phyloP scores from a whole-genome alignment of 2,888 invertebrate genomes.

The Ganaspis brasiliensis region DNA sequence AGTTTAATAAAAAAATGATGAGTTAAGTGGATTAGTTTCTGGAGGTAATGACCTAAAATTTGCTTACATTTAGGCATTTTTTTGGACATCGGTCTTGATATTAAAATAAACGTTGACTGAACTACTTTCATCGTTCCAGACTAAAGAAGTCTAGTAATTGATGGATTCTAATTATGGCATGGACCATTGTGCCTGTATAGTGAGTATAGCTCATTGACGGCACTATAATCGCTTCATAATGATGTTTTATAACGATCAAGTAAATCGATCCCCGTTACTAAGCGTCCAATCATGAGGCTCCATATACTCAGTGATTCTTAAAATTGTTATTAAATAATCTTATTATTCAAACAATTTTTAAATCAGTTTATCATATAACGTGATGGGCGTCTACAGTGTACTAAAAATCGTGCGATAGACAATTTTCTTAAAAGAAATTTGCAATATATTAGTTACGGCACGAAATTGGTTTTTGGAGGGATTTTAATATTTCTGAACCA shows the following conservation, averaged over 20 bases:
- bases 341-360: too few species aligned
- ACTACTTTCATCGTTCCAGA: constrained; percentile 25
- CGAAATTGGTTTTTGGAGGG: too few species aligned
- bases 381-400: too few species aligned
- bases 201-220: constrained; percentile 53
- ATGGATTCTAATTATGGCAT: constrained; percentile 37
- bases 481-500: constrained; percentile 63
- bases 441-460: too few species aligned
- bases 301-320: constrained; percentile 39
- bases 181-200: constrained; percentile 27
- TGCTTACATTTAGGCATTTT: background rate
- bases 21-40: constrained; percentile 1
- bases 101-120: constrained; percentile 34
- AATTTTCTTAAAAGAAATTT: too few species aligned
- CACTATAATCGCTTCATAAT: constrained; percentile 61
- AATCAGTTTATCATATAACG: too few species aligned
- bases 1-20: constrained; percentile 5
- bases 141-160: constrained; percentile 36
- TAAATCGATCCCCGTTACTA: constrained; percentile 48
- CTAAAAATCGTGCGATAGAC: too few species aligned
- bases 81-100: constrained; percentile 6
- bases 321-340: background rate
- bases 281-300: constrained; percentile 40
- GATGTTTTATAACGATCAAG: constrained; percentile 59
- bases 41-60: constrained; percentile 6